Base-by-base conservation (phyloP, 2,797 vertebrate species). In the Oreochromis mossambicus region DNA sequence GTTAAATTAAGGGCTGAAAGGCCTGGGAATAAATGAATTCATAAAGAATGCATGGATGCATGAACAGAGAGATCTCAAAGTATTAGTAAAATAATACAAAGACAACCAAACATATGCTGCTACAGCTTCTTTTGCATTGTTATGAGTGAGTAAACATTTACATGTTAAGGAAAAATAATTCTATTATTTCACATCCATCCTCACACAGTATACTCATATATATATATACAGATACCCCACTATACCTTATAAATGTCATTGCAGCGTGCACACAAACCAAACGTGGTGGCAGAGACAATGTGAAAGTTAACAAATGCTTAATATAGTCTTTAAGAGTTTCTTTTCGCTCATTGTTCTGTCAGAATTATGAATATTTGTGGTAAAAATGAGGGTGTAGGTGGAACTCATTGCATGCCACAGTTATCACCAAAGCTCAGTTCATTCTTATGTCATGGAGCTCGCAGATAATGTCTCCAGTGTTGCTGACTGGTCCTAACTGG, bases 401-500 rank as follows among this genome's bases (percentile, higher is more conserved):
- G 84, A 68, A 83, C 21, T 70, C 61, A 26, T 26, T 21, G 63
- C 82, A 78, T 46, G 54, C 75, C 21, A 10, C 78, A 55, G 83
- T 79, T 82, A 56, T 80, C 48, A 12, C 76, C 77, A 77, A 32
- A 29, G 1, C 70, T 54, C 80, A 46, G 83, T 81, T 86, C 55
- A 48, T 79, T 84, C 68, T 34, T 83, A 5, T 89, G 86, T 89
- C 88, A 85, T 14, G 73, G 75, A 84, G 75, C 88, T 77, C 75
- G 36, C 29, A 82, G 86, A 96, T 94, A 96, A 96, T 94, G 58
- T 93, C 17, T 78, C 88, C 87, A 94, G 92, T 96, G 95, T 96
- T 3, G 8, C 86, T 77, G 86, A 83, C 88, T 88, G 92, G 92
- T 93, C 88, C 93, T 88, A 89, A 91, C 92, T 94, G 95, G 97